Base-by-base conservation (phyloP, 2,797 vertebrate genomes). In the Octomys mimax region DNA sequence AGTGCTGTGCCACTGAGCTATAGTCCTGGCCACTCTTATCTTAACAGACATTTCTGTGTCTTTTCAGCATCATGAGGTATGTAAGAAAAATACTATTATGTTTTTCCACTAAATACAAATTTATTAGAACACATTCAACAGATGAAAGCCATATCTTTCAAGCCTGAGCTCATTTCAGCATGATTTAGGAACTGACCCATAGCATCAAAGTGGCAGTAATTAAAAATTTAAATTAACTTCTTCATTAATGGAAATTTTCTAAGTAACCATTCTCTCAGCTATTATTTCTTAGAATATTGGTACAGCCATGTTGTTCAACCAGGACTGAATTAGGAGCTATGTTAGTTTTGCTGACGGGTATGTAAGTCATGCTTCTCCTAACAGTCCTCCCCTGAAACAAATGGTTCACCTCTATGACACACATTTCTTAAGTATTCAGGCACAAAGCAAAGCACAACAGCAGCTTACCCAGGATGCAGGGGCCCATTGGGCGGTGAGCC, bases 101-200 rank as follows among this genome's bases (percentile, higher is more conserved):
- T 93, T 80, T 92, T 84, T 39, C 39, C 59, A 61, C 83, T 78
- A 79, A 85, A 59, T 46, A 75, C 26, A 94, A 71, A 87, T 77
- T 79, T 94, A 66, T 31, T 49, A 68, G 12, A 94, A 71, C 26
- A 94, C 2, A 18, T 36, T 24, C 54, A 86, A 54, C 9, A 95
- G 21, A 36, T 64, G 61, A 73, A 91, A 97, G 89, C 8, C 2
- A 1, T 6, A 36, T n/a, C 71, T 94, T 92, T 57, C 5, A 6
- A 78, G 62, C 70, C 64, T 2, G 12, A 31, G 28, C 33, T 46
- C 16, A 61, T n/a, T 11, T 28, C 73, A 81, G 31, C 81, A 66
- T 81, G 28, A 89, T 68, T 85, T 59, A n/a, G 36, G 12, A 94
- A 81, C 3, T 91, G 28, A 89, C 33, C 52, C n/a, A 10, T 12